These are phyloP conservation scores for Bombus vancouverensis DNA, from an alignment of 1,140 invertebrate genomes.

Conservation along the genomic window DNA sequence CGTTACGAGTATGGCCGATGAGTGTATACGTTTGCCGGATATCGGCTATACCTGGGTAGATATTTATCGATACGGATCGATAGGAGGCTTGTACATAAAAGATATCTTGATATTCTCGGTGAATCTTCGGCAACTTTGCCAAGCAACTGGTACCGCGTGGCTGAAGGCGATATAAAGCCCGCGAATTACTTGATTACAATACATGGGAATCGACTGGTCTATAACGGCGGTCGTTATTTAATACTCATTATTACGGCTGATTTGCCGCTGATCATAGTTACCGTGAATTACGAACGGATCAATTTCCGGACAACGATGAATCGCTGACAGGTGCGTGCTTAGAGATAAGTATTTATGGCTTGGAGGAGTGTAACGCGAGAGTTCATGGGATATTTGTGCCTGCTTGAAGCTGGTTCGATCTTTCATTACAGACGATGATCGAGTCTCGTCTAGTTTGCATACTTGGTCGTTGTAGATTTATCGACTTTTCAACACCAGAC, in stretches of 20 bases:
- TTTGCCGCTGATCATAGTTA: conserved; percentile 50
- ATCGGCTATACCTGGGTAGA: conserved; percentile 51
- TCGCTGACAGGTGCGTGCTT: conserved; percentile 56
- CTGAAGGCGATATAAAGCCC: conserved; percentile 54
- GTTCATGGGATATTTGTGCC: conserved; percentile 60
- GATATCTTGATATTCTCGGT: conserved; percentile 56
- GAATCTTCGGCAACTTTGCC: conserved; percentile 52
- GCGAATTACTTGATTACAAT: conserved; percentile 69
- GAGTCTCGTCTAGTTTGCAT: conserved; percentile 24
- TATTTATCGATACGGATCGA: conserved; percentile 55
- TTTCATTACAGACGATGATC: conserved; percentile 32
- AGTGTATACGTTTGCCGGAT: conserved; percentile 52
- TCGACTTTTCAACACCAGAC: background rate
- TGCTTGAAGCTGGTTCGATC: conserved; percentile 10
- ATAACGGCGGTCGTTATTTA: conserved; percentile 57
- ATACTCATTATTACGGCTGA: conserved; percentile 59
- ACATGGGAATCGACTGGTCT: conserved; percentile 13
- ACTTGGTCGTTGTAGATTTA: conserved; percentile 16
- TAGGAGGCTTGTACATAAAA: conserved; percentile 16
- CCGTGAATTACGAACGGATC: conserved; percentile 56
- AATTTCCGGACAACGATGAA: conserved; percentile 56
- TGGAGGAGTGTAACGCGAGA: conserved; percentile 30
- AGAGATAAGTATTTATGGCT: conserved; percentile 35
- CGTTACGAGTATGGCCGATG: conserved; percentile 40
- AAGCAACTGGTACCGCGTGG: conserved; percentile 7